These are phyloP conservation scores for Brachyopa scutellaris DNA, from an alignment of 2,888 invertebrate genomes.

Conservation along the genomic window DNA sequence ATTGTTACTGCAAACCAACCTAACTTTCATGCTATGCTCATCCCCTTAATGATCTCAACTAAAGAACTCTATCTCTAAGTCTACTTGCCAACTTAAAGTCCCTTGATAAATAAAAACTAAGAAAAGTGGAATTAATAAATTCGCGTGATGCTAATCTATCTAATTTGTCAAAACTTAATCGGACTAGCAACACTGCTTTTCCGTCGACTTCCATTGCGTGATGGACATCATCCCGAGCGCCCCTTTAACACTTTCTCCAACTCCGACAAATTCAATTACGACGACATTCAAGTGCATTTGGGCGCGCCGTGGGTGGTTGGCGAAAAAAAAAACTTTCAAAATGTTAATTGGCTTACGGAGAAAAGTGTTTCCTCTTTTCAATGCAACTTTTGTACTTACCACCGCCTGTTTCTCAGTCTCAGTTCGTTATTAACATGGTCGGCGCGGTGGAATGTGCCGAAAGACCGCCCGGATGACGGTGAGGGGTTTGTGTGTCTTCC, in stretches of 20 bases:
- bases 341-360: constrained; percentile 72
- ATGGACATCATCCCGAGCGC: constrained; percentile 43
- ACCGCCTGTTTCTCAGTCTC: neutral
- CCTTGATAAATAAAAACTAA: constrained; percentile 50
- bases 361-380: neutral
- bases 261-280: constrained; percentile 61
- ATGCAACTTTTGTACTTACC: constrained; percentile 44
- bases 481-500: constrained; percentile 58
- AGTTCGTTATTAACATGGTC: constrained; percentile 52
- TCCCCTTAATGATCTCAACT: too few species aligned
- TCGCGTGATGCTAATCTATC: constrained; percentile 68
- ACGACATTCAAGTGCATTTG: constrained; percentile 63
- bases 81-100: neutral
- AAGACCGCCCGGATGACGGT: constrained; percentile 21
- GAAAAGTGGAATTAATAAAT: constrained; percentile 61
- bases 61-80: too few species aligned
- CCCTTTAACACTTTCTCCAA: constrained; percentile 45
- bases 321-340: constrained; percentile 57
- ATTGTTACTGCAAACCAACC: too few species aligned
- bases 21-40: too few species aligned
- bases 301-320: constrained; percentile 21
- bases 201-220: constrained; percentile 50
- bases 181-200: constrained; percentile 44
- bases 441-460: constrained; percentile 43
- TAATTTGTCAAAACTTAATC: constrained; percentile 71